Percentiles rank a stretch among this genome's conserved stretches.
Conservation (phyloP, 2,113 vertebrate species). For the Catharus minimus region DNA sequence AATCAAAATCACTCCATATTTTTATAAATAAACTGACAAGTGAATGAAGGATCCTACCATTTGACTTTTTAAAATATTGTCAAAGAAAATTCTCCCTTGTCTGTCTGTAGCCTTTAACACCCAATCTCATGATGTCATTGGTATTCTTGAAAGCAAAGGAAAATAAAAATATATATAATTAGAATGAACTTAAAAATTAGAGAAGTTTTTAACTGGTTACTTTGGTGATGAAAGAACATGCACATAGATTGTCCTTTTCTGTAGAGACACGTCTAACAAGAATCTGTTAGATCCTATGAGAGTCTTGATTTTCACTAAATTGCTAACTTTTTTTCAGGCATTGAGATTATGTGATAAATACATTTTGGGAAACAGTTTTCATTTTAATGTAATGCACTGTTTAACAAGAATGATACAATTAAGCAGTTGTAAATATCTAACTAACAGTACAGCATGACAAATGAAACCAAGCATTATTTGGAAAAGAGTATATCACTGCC, state of each 20-base stretch:
- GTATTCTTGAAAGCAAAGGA: background rate
- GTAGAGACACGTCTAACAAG: background rate
- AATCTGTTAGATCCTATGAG: rapidly evolving
- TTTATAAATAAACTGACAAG: background rate
- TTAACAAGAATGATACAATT: background rate
- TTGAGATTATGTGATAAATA: background rate
- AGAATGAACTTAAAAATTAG: background rate
- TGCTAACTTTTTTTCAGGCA: background rate
- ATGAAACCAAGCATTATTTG: background rate
- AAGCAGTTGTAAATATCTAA: background rate
- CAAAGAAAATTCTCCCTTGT: background rate
- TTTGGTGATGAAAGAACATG: background rate
- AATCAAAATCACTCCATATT: background rate
- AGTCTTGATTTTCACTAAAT: background rate
- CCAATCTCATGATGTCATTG: background rate
- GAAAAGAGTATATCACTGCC: background rate
- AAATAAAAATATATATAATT: background rate
- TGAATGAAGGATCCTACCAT: background rate
- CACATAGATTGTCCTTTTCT: background rate
- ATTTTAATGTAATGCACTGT: background rate
- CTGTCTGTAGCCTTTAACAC: background rate
- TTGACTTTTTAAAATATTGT: background rate
- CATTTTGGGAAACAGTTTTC: background rate
- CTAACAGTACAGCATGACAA: background rate
- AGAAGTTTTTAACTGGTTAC: background rate